phyloP scores from a whole-genome alignment of 2,797 vertebrate species.

The Neosilurus hyrtlii region DNA sequence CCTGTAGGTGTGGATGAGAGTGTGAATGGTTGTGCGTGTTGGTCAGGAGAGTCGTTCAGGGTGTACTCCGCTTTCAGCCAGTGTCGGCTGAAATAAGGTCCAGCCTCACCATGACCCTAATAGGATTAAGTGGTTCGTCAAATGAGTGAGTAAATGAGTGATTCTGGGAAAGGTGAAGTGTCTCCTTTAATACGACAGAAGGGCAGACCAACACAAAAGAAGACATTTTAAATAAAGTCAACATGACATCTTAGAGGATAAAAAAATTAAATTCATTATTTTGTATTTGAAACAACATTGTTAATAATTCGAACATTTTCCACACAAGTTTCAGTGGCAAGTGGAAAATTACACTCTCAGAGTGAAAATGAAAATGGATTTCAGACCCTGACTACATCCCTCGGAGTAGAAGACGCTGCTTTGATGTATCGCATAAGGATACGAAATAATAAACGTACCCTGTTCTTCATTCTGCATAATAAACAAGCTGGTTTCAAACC shows the following conservation, averaged over 20 bases:
- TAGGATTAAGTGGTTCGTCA: too few species aligned
- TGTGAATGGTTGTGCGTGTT: too few species aligned
- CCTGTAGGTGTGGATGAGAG: too few species aligned
- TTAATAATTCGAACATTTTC: background rate
- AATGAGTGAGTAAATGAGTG: too few species aligned
- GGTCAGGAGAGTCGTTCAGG: too few species aligned
- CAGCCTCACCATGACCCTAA: too few species aligned
- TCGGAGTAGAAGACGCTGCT: background rate
- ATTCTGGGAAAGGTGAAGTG: too few species aligned
- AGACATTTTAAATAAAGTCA: background rate
- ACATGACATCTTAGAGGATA: too few species aligned
- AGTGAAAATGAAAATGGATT: background rate
- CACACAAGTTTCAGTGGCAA: too few species aligned
- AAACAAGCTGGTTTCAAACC: slow-evolving; percentile 4
- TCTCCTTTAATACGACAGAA: background rate
- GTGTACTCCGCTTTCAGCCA: too few species aligned
- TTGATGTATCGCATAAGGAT: slow-evolving; percentile 25
- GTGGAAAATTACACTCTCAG: background rate
- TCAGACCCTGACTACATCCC: background rate
- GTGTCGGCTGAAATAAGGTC: too few species aligned
- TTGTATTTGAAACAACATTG: background rate
- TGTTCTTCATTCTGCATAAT: slow-evolving; percentile 15
- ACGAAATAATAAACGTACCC: slow-evolving; percentile 27
- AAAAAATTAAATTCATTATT: background rate
- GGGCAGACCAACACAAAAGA: background rate